A percentile compares a stretch with the other conserved stretches of the same genome.
phyloP scores from a whole-genome alignment of 2,797 vertebrate genomes.

The Sarcoramphus papa region DNA sequence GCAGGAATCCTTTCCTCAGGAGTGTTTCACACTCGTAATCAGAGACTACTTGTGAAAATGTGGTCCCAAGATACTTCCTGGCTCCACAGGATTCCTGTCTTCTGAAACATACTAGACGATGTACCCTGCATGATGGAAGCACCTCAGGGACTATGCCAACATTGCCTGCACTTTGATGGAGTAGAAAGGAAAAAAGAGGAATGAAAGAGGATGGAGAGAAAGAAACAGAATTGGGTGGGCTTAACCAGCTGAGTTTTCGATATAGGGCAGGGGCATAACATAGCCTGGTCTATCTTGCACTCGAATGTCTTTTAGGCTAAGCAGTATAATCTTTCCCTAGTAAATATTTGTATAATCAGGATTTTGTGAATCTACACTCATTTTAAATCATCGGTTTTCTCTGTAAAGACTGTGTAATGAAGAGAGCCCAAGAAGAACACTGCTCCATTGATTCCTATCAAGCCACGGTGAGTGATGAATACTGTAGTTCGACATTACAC shows the following conservation, averaged over 20 bases:
- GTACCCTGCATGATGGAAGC: background rate
- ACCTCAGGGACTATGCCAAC: background rate
- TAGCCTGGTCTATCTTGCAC: background rate
- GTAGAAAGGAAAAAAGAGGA: background rate
- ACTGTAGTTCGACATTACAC: background rate
- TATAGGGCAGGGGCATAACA: background rate
- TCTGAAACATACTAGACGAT: background rate
- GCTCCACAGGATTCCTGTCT: background rate
- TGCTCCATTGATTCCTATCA: slow-evolving; percentile 40
- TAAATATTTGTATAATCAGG: slow-evolving; percentile 26
- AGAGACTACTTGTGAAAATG: background rate
- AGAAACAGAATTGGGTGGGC: background rate
- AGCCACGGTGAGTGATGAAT: slow-evolving; percentile 23
- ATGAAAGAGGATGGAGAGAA: background rate
- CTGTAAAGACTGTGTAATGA: slow-evolving; percentile 11
- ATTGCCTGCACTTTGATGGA: background rate
- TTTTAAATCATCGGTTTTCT: slow-evolving; percentile 3
- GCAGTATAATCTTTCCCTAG: background rate
- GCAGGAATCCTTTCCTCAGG: background rate
- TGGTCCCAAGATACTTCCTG: background rate
- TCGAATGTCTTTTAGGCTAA: background rate
- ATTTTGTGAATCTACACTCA: background rate
- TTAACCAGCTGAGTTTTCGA: background rate
- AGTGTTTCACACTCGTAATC: background rate
- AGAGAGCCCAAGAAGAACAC: slow-evolving; percentile 28